Conservation (phyloP, 2,888 invertebrate species). For the Melanostoma scalare region DNA sequence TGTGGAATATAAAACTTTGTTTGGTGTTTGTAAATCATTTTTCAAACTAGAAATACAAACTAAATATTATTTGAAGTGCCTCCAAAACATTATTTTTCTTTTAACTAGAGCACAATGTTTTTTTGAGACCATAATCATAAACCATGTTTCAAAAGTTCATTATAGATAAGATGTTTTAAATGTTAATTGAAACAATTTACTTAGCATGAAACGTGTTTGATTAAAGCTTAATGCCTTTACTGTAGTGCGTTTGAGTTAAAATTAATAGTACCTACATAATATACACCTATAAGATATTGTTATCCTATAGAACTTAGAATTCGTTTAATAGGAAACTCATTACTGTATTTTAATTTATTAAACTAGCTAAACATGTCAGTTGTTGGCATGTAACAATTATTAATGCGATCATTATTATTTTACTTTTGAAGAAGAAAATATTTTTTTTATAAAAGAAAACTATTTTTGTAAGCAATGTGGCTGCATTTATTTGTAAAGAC, state of each 20-base stretch:
- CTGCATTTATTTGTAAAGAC: conserved; percentile 54
- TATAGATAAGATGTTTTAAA: background rate
- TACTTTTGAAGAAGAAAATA: conserved; percentile 19
- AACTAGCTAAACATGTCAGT: background rate
- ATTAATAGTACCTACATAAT: conserved; percentile 17
- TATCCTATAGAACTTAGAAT: conserved; percentile 31
- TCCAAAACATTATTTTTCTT: conserved; percentile 5
- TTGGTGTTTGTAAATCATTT: background rate
- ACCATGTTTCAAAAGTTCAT: background rate
- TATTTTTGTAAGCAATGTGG: conserved; percentile 69
- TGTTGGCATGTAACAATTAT: conserved; percentile 18
- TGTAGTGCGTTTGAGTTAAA: conserved; percentile 5
- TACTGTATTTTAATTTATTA: conserved; percentile 42
- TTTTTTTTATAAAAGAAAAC: conserved; percentile 37
- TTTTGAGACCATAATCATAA: background rate
- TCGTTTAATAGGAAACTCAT: conserved; percentile 33
- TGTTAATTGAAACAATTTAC: background rate
- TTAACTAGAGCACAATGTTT: conserved; percentile 2
- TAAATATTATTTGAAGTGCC: conserved; percentile 34
- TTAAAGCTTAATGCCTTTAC: conserved; percentile 14
- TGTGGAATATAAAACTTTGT: background rate
- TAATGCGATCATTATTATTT: conserved; percentile 43
- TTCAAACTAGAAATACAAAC: background rate
- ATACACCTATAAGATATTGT: conserved; percentile 32
- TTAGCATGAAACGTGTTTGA: background rate